phyloP scores from a whole-genome alignment of 2,113 vertebrate species.

The Alethe diademata region DNA sequence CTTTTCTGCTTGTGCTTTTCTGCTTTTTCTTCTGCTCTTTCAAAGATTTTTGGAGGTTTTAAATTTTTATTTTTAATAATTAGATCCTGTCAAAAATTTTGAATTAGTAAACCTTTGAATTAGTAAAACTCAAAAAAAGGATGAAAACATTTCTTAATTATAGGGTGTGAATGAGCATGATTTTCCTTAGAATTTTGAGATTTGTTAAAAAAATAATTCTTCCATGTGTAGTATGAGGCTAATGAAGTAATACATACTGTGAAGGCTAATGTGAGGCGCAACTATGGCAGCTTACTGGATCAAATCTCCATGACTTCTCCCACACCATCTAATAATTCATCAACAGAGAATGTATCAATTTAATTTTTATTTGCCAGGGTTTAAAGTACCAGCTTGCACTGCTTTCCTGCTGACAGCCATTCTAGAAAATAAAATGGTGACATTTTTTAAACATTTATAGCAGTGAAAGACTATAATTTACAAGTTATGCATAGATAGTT shows the following conservation, averaged over 20 bases:
- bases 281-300: background rate
- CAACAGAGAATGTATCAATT: background rate
- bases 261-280: background rate
- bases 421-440: background rate
- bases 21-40: background rate
- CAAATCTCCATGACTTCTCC: background rate
- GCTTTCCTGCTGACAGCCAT: background rate
- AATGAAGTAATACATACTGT: background rate
- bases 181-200: background rate
- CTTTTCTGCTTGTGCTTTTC: background rate
- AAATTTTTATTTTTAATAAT: background rate
- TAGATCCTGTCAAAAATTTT: background rate
- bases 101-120: background rate
- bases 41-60: background rate
- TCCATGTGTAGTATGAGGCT: background rate
- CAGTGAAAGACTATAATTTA: background rate
- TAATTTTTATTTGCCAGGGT: background rate
- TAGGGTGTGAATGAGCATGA: background rate
- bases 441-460: background rate
- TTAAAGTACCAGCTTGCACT: background rate
- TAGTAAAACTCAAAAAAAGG: background rate
- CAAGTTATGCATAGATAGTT: background rate
- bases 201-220: background rate
- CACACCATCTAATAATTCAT: background rate
- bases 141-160: background rate